phyloP scores from a whole-genome alignment of 2,113 vertebrate genomes.

The Jacana jacana region DNA sequence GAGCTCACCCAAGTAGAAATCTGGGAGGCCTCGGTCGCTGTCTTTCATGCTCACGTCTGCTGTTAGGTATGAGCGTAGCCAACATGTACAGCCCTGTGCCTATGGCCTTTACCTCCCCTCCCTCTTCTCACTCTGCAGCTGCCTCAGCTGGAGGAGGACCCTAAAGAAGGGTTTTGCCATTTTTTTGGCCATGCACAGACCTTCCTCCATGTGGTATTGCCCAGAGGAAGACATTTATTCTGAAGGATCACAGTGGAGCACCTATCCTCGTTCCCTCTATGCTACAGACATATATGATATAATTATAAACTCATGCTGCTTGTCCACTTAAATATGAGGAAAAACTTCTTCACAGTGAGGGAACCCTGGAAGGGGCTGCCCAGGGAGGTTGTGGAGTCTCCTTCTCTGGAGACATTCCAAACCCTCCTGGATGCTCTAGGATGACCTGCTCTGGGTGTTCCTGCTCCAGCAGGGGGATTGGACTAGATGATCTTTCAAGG shows the following conservation, averaged over 20 bases:
- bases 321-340: too few species aligned
- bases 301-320: neutral
- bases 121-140: neutral
- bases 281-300: neutral
- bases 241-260: neutral
- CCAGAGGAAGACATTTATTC: neutral
- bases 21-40: neutral
- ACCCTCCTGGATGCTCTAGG: too few species aligned
- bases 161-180: neutral
- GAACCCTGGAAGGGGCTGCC: too few species aligned
- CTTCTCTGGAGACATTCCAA: too few species aligned
- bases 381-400: too few species aligned
- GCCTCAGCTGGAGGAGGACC: neutral
- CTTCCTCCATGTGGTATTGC: neutral
- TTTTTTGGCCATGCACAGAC: neutral
- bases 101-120: neutral
- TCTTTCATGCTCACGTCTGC: neutral
- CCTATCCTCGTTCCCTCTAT: neutral
- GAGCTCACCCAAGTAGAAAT: neutral
- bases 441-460: too few species aligned
- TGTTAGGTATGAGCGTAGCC: neutral
- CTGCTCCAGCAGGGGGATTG: too few species aligned
- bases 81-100: rapidly evolving
- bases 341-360: too few species aligned
- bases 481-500: too few species aligned